Percentiles rank a stretch among this genome's conserved stretches.
phyloP scores from a whole-genome alignment of 92 coral and sea anemone genomes.

The Paragorgia papillata region DNA sequence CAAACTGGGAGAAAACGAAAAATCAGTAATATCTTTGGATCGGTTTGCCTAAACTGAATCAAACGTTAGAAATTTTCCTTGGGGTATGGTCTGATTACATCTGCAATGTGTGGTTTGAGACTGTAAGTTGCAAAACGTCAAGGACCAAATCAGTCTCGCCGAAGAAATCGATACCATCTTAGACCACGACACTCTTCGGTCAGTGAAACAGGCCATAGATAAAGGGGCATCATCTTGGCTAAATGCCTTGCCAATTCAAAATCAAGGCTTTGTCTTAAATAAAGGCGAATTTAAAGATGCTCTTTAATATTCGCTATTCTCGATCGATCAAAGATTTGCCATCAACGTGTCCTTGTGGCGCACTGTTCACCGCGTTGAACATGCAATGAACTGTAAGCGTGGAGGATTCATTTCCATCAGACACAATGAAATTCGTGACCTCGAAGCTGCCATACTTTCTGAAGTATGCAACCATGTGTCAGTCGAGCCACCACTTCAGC shows the following conservation, averaged over 20 bases:
- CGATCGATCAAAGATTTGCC: not conserved
- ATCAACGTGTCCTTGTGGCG: conserved; percentile 1
- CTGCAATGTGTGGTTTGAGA: no score
- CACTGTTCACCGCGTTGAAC: not conserved
- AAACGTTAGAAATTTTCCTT: no score
- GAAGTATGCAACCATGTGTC: not conserved
- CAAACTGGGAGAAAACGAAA: no score
- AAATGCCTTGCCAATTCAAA: not conserved
- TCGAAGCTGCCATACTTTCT: not conserved
- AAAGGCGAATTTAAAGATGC: conserved; percentile 8
- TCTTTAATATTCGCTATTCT: not conserved
- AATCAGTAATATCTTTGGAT: no score
- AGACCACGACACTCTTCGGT: conserved; percentile 1
- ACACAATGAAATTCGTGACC: not conserved
- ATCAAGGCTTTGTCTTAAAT: not conserved
- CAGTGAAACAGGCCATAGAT: not conserved
- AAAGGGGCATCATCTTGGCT: conserved; percentile 5
- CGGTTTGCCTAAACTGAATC: no score
- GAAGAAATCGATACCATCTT: conserved; percentile 1
- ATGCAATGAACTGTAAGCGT: conserved; percentile 5
- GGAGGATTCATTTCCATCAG: not conserved
- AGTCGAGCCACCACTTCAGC: conserved; percentile 30
- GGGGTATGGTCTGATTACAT: no score
- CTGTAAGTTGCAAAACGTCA: not conserved
- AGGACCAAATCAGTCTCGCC: not conserved